phyloP scores from a whole-genome alignment of 2,888 invertebrate genomes.

The Thereva nobilitata region DNA sequence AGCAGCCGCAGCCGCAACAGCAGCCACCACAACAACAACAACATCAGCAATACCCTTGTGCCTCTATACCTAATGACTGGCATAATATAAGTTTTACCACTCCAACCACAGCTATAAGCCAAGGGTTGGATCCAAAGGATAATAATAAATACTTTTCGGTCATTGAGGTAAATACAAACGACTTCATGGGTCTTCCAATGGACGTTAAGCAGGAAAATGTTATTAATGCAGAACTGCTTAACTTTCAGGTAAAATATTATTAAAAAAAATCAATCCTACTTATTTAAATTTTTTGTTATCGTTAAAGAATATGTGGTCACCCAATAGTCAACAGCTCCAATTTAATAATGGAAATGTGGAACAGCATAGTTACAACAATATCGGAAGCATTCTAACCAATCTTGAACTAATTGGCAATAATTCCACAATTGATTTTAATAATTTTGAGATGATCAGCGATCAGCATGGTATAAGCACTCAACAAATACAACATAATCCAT shows the following conservation, averaged over 20 bases:
- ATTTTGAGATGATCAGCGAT: slow-evolving; percentile 52
- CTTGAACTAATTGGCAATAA: slow-evolving; percentile 56
- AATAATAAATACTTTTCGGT: slow-evolving; percentile 54
- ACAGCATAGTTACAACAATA: slow-evolving; percentile 56
- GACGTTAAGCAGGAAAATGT: slow-evolving; percentile 52
- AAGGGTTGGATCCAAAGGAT: slow-evolving; percentile 38
- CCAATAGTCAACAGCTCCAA: slow-evolving; percentile 45
- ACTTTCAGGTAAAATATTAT: slow-evolving; percentile 50
- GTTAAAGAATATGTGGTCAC: slow-evolving; percentile 55
- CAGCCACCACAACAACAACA: slow-evolving; percentile 41
- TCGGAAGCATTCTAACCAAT: slow-evolving; percentile 58
- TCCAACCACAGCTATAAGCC: slow-evolving; percentile 45
- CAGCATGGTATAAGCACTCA: slow-evolving; percentile 49
- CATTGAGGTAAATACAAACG: slow-evolving; percentile 51
- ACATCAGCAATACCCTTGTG: slow-evolving; percentile 46
- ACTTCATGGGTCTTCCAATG: slow-evolving; percentile 57
- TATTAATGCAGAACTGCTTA: slow-evolving; percentile 51
- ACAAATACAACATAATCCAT: slow-evolving; percentile 43
- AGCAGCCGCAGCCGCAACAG: slow-evolving; percentile 15
- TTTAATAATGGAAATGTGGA: slow-evolving; percentile 50
- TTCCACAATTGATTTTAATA: slow-evolving; percentile 55
- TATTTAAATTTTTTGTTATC: neutral
- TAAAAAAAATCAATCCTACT: neutral
- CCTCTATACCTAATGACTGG: slow-evolving; percentile 49
- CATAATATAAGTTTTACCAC: slow-evolving; percentile 45